These are phyloP conservation scores for Apodemia duryi DNA, from an alignment of 2,888 invertebrate species.

Conservation along the genomic window DNA sequence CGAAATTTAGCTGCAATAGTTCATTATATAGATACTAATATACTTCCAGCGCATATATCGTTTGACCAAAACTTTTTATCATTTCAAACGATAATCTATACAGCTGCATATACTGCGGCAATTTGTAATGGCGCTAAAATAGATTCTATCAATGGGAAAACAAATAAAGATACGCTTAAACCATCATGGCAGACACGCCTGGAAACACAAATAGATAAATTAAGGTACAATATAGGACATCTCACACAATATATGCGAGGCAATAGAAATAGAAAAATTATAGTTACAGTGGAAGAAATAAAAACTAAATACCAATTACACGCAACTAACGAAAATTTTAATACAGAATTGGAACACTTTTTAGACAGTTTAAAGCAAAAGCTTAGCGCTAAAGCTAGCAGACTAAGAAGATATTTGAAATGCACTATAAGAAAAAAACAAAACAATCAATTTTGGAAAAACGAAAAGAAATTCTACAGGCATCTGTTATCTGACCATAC, in stretches of 20 bases:
- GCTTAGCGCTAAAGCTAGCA: too few relatives aligned
- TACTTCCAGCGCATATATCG: too few relatives aligned
- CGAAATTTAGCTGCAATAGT: too few relatives aligned
- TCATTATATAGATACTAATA: too few relatives aligned
- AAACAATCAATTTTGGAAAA: too few relatives aligned
- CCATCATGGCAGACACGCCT: slow-evolving; percentile 27
- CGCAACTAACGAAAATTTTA: neutral
- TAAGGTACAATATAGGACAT: slow-evolving; percentile 23
- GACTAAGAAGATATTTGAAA: too few relatives aligned
- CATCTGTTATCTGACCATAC: too few relatives aligned
- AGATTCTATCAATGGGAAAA: neutral
- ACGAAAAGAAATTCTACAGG: too few relatives aligned
- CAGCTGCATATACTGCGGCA: slow-evolving; percentile 20
- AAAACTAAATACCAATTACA: neutral
- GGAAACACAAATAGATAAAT: slow-evolving; percentile 21
- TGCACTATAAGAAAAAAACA: too few relatives aligned
- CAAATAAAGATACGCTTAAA: slow-evolving; percentile 3
- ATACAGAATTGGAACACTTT: neutral
- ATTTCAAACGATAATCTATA: slow-evolving; percentile 18
- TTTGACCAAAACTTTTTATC: neutral
- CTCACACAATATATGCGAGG: slow-evolving; percentile 23
- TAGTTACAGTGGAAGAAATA: neutral
- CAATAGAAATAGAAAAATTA: slow-evolving; percentile 18
- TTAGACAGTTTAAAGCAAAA: neutral
- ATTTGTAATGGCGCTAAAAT: slow-evolving; percentile 16